phyloP scores from a whole-genome alignment of 2,888 invertebrate genomes.

The Hirtodrosophila alboralis region DNA sequence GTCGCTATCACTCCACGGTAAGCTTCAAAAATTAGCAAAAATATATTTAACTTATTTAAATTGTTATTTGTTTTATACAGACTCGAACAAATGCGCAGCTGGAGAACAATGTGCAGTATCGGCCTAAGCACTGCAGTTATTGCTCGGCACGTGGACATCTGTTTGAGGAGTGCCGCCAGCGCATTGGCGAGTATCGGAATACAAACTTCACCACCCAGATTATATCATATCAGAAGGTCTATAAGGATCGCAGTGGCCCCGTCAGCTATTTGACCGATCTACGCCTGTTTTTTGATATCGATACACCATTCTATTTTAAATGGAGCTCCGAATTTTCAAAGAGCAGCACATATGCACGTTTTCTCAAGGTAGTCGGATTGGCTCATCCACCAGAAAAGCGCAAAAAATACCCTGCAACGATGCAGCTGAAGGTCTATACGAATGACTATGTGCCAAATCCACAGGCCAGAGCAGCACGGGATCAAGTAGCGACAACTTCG shows the following conservation, averaged over 20 bases:
- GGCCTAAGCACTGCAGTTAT: conserved; percentile 85
- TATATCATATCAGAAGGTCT: conserved; percentile 81
- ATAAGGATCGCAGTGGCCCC: conserved; percentile 66
- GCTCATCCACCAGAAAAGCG: conserved; percentile 45
- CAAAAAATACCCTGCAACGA: conserved; percentile 3
- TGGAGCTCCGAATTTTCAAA: conserved; percentile 60
- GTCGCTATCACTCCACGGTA: conserved; percentile 90
- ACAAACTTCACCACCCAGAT: conserved; percentile 61
- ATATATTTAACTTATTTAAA: too few relatives aligned
- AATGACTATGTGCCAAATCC: conserved; percentile 62
- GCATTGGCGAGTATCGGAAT: conserved; percentile 78
- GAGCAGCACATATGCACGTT: conserved; percentile 79
- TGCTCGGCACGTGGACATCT: conserved; percentile 86
- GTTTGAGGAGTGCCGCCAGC: conserved; percentile 81
- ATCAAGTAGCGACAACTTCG: not conserved
- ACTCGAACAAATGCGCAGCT: conserved; percentile 84
- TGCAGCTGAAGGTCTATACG: conserved; percentile 14
- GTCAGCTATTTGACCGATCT: conserved; percentile 34
- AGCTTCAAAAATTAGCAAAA: conserved; percentile 53
- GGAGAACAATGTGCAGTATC: conserved; percentile 70
- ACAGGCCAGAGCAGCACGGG: conserved; percentile 42
- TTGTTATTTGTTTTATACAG: conserved; percentile 82
- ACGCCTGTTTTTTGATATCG: conserved; percentile 58
- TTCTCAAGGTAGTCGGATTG: conserved; percentile 76
- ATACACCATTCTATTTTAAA: conserved; percentile 67